Evolutionary conservation across 2,888 invertebrate species (phyloP), one percentile per base, ranked within the genome.

Genomic region (Gerris lacustris): DNA sequence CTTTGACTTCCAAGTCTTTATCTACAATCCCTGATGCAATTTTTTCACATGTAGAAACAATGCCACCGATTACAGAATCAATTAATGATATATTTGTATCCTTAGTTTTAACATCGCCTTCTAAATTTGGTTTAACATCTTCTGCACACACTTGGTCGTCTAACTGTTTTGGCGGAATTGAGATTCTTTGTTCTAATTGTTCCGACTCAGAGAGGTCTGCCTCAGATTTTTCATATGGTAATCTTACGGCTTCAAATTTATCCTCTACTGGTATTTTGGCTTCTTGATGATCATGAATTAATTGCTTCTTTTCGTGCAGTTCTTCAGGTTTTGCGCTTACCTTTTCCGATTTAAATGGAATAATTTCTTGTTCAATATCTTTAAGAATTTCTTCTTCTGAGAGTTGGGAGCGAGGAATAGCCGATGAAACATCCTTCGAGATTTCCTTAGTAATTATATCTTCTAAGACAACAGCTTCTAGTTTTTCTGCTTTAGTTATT

Each of bases 331-430:
- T 9, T 55, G 15, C 9, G 15, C 55, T 55, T 15, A 9, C 15
- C 55, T 55, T 55, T 15, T 55, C 55, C 15, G 11, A 11, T 15
- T 9, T 55, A 1, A 55, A 55, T 15, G 55, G 55, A 55, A 55
- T 55, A 15, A 55, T 55, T 55, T 55, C 55, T 15, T 55, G 55
- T 55, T 55, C 55, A 55, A 55, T 15, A 11, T 55, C 55, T 55
- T 55, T 55, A 55, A 55, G 55, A 11, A 55, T 55, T 55, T 55
- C 55, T 55, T 55, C 55, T 55, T 55, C 55, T 11, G 55, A 55
- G 9, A 55, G 15, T 15, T 55, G 55, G 55, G 55, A 55, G 15
- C 15, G 55, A 55, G 55, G 55, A 55, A 55, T 55, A 11, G 9
- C 2, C 9, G 55, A 15, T 2, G 31, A 31, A 4, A 31, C 31